Evolutionary conservation across 2,797 vertebrate species (phyloP).

Genomic region (Eulemur rubriventer): DNA sequence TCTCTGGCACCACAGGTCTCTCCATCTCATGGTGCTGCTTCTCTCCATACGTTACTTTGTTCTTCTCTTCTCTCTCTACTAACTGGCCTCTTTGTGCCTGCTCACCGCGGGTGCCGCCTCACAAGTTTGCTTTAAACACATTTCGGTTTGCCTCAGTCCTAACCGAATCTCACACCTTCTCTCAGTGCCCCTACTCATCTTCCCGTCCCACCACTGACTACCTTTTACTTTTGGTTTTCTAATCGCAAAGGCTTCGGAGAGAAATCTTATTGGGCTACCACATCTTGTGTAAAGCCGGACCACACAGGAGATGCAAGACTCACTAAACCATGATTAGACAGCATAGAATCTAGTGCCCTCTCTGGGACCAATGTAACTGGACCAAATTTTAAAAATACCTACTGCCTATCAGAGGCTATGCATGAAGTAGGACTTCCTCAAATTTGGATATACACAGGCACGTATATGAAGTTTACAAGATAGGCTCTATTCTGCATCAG

Average conservation of each 20-base stretch:
- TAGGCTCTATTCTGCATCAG: rapidly evolving
- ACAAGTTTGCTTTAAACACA: neutral
- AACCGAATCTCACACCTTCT: neutral
- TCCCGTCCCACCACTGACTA: neutral
- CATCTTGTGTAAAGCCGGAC: neutral
- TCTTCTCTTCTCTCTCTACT: neutral
- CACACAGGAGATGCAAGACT: neutral
- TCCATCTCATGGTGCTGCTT: neutral
- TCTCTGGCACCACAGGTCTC: too few relatives aligned
- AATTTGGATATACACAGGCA: too few relatives aligned
- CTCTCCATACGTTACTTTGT: neutral
- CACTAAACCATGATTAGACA: neutral
- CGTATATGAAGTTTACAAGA: neutral
- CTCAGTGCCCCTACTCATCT: neutral
- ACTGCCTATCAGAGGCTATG: neutral
- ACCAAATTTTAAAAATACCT: neutral
- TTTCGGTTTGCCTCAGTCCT: neutral
- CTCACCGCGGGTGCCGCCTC: too few relatives aligned
- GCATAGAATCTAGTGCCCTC: neutral
- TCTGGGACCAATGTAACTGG: neutral
- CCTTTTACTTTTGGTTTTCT: neutral
- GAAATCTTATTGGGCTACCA: too few relatives aligned
- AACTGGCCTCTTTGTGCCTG: neutral
- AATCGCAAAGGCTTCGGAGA: neutral
- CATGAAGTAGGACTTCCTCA: neutral